A percentile compares a stretch with the other conserved stretches of the same genome.
Conservation (phyloP, 2,113 vertebrate species). For the Trachemys scripta region DNA sequence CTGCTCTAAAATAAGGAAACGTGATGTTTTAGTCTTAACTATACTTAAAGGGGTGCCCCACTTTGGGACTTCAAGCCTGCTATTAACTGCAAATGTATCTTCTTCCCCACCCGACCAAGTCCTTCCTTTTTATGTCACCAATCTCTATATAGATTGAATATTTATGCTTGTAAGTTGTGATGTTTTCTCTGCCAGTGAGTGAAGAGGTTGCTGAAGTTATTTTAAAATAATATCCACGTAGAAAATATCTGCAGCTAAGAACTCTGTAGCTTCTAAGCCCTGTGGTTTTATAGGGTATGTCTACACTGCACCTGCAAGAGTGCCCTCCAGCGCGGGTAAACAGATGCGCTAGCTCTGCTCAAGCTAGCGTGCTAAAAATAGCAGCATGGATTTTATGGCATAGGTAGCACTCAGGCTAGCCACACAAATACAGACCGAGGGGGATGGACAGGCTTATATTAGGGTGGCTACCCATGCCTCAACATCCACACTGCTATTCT, state of each 20-base stretch:
- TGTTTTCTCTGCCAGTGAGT: background rate
- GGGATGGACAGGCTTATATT: background rate
- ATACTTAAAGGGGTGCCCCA: background rate
- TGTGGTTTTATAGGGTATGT: background rate
- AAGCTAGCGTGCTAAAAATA: background rate
- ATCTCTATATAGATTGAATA: background rate
- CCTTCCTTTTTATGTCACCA: background rate
- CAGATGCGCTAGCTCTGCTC: background rate
- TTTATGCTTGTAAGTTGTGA: background rate
- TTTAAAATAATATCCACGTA: background rate
- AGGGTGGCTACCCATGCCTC: background rate
- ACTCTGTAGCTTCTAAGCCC: background rate
- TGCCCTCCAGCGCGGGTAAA: background rate
- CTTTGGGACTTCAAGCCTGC: background rate
- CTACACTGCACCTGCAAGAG: background rate
- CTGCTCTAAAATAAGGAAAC: background rate
- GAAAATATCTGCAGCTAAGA: background rate
- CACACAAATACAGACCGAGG: background rate
- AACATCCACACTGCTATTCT: background rate
- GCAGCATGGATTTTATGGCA: background rate
- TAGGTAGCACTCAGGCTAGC: background rate
- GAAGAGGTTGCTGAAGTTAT: background rate
- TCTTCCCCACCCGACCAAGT: background rate
- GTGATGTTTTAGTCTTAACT: fast-evolving
- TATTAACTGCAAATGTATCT: background rate